Conservation (phyloP, 2,113 vertebrate species). For the Lasiurus cinereus region DNA sequence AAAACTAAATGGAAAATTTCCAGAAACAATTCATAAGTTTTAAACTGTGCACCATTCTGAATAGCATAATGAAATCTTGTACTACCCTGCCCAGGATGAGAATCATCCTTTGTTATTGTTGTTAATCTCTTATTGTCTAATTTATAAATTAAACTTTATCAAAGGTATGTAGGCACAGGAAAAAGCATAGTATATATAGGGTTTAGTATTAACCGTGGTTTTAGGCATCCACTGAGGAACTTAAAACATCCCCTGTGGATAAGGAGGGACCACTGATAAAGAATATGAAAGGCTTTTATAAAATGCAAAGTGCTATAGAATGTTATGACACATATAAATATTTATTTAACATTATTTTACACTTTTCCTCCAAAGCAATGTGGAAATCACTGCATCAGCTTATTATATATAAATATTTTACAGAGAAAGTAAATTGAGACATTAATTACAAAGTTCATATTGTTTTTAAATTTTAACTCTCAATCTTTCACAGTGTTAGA, state of each 20-base stretch:
- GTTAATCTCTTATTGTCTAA: not conserved
- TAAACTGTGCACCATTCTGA: not conserved
- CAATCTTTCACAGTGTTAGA: not conserved
- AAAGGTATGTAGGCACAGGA: not conserved
- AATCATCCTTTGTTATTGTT: not conserved
- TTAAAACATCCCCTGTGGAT: not conserved
- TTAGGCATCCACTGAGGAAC: not conserved
- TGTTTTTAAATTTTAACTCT: not conserved
- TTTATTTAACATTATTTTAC: slow-evolving; percentile 17
- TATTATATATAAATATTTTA: slow-evolving; percentile 53
- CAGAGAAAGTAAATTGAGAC: slow-evolving; percentile 46
- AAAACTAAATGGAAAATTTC: not conserved
- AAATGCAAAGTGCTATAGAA: not conserved
- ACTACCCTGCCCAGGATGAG: not conserved
- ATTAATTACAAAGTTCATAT: slow-evolving; percentile 63
- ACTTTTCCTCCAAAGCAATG: not conserved
- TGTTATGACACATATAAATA: not conserved
- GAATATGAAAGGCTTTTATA: not conserved
- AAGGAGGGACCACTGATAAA: not conserved
- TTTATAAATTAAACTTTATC: not conserved
- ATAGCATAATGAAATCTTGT: not conserved
- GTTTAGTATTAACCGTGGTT: not conserved
- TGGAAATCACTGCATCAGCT: not conserved
- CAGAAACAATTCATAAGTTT: not conserved
- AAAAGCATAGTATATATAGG: not conserved